Evolutionary conservation across 2,797 vertebrate species (phyloP), one percentile per base, ranked within the genome.

Genomic region (Thunnus albacares): DNA sequence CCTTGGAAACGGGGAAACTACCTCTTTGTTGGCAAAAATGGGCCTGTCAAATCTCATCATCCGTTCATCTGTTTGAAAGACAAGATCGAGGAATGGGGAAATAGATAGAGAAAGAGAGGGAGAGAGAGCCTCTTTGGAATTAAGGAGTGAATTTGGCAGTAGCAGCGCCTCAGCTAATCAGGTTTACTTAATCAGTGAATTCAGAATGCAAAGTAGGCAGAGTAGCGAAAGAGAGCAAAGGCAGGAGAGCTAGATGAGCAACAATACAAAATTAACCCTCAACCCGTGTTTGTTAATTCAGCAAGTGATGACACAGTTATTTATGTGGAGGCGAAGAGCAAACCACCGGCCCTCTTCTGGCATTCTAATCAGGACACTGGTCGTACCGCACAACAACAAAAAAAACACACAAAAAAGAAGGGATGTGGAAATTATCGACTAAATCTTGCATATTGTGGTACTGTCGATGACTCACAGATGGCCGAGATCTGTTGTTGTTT

Each of bases 181-280:
- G 80, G 83, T 91, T 93, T 83, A 80, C 86, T 89, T 84, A 89
- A 92, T 92, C 91, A 91, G 83, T 72, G 81, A 71, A 82, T 88
- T 76, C 75, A 77, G 69, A 76, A 82, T 79, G 80, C 71, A 82
- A 80, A 89, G 80, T 71, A 73, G 64, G 83, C 64, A 65, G 65
- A 52, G 53, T 20, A 33, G 49, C 64, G 59, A 87, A 79, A 80
- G 69, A 75, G 71, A 75, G 65, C 1, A 0, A 70, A 71, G 60
- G 55, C 47, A 15, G 60, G 33, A 52, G 63, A 81, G 61, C 75
- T 18, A 74, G 81, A 24, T 0, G 45, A 72, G 68, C 75, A 82
- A 84, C 76, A 84, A 82, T 67, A 26, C 20, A 24, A 90, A 84
- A 93, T 90, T 72, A 92, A 89, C 79, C 83, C 80, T 68, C 4